Conservation (phyloP, 2,888 invertebrate genomes). For the Petrophora chlorosata region DNA sequence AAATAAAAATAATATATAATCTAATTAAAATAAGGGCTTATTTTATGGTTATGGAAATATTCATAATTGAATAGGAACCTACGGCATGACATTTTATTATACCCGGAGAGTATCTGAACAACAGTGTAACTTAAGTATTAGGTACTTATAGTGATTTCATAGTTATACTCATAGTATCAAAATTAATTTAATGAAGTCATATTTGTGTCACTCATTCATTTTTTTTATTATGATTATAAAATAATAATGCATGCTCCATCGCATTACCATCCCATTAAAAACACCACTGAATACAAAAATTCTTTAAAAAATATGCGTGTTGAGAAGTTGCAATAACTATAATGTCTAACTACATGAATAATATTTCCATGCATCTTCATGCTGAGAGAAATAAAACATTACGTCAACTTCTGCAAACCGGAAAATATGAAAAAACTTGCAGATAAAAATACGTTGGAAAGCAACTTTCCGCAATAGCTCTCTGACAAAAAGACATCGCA, state of each 20-base stretch:
- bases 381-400: not conserved
- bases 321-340: not conserved
- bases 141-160: too few species aligned
- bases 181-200: too few species aligned
- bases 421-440: conserved; percentile 6
- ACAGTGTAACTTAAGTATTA: too few species aligned
- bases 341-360: not conserved
- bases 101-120: not conserved
- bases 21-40: conserved; percentile 3
- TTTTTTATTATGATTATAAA: not conserved
- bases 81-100: not conserved
- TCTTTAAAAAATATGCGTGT: too few species aligned
- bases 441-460: conserved; percentile 5
- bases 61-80: not conserved
- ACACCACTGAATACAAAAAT: not conserved
- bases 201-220: not conserved
- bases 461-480: conserved; percentile 12
- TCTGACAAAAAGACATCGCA: conserved; percentile 26
- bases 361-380: conserved; percentile 13
- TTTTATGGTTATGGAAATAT: not conserved
- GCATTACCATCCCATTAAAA: not conserved
- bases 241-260: not conserved
- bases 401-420: conserved; percentile 2
- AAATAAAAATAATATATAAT: conserved; percentile 12
- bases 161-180: too few species aligned